Conservation (phyloP, 2,888 invertebrate species). For the Lithophane ornitopus region DNA sequence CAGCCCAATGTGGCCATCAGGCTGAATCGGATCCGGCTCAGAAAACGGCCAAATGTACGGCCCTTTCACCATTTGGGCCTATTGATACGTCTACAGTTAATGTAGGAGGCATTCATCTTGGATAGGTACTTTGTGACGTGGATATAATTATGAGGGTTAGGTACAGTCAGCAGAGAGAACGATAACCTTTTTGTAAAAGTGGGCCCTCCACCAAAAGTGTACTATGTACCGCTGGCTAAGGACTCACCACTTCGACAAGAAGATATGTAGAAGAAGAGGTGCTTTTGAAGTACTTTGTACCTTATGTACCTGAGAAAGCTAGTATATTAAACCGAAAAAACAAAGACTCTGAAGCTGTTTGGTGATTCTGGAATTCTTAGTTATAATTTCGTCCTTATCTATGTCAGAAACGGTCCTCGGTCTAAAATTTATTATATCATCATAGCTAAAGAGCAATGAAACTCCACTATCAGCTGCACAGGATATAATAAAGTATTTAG, state of each 20-base stretch:
- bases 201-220: not conserved
- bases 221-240: not conserved
- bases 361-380: not conserved
- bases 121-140: constrained; percentile 9
- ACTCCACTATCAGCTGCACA: constrained; percentile 42
- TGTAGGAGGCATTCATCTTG: constrained; percentile 32
- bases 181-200: not conserved
- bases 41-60: constrained; percentile 36
- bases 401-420: not conserved
- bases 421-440: constrained; percentile 1
- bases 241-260: too few relatives aligned
- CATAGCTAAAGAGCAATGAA: constrained; percentile 26
- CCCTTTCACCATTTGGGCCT: constrained; percentile 64
- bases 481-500: constrained; percentile 51
- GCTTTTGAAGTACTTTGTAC: not conserved
- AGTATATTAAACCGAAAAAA: not conserved
- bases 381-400: not conserved
- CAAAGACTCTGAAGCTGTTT: not conserved
- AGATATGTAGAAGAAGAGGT: not conserved
- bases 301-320: not conserved
- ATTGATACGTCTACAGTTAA: constrained; percentile 23
- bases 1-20: constrained; percentile 60
- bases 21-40: constrained; percentile 50
- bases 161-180: not conserved
- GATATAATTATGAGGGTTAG: constrained; percentile 11